Base-by-base conservation (phyloP, 2,888 invertebrate genomes). In the Leucoptera coffeella region DNA sequence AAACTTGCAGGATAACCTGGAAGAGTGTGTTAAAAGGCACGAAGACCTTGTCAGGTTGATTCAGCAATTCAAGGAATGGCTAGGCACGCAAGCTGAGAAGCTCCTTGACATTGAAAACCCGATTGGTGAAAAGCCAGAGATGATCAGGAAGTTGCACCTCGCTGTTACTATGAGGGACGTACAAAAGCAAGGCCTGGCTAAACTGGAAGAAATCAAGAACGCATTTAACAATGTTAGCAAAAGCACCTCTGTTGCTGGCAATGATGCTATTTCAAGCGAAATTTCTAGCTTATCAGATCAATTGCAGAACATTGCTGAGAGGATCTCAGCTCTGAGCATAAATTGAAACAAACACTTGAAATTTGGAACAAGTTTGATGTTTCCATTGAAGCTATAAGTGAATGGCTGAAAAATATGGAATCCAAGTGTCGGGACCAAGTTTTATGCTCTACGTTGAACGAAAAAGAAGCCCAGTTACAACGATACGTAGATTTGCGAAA, bases 331-430 rank as follows among this genome's bases (percentile, higher is more conserved):
- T 78, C 82, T 5, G 80, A 84, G 43, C 77, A 77, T 14, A 87
- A 85, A 43, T 78, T 91, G 30, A 80, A 82, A 34, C 75, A 78
- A 31, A 79, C 85, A 0, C 56, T 90, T 2, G 75, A 79, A 26
- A 85, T 86, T 47, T 95, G 95, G 95, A 77, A 82, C 37, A 81
- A 82, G 31, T 95, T 93, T 52, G 94, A 95, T 47, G 74, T 77
- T 23, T 80, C 81, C 15, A 73, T 91, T 22, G 89, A 92, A 35
- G 74, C 76, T 13, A 78, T 91, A 15, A 85, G 85, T 8, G 82
- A 82, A 38, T 94, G 94, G 94, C 81, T 94, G 36, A 83, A 88
- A 42, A 73, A 78, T 14, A 82, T 83, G 49, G 94, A 95, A 64
- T 75, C 80, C 6, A 79, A 84, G 29, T 86, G 94, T 47, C 80